Conservation (phyloP, 2,888 invertebrate species). For the Sicus ferrugineus region DNA sequence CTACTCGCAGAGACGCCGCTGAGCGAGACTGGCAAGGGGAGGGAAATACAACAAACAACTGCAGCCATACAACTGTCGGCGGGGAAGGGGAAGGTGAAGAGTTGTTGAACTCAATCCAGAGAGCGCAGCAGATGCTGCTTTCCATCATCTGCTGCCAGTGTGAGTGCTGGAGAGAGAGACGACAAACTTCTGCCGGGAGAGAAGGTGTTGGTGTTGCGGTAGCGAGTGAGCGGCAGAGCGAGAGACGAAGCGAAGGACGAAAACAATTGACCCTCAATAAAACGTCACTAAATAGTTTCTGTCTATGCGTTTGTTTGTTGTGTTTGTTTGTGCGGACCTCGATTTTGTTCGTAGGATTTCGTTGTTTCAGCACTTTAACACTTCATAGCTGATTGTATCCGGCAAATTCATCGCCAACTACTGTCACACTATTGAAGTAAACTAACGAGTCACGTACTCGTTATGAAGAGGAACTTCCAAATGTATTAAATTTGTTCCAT, state of each 20-base stretch:
- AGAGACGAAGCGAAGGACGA: background rate
- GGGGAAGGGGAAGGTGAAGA: background rate
- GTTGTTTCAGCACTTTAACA: background rate
- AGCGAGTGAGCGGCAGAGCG: background rate
- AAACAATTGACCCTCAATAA: background rate
- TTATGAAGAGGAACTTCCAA: too few relatives aligned
- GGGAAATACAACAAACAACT: background rate
- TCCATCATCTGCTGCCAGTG: background rate
- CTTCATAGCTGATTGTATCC: too few relatives aligned
- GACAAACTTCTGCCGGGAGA: background rate
- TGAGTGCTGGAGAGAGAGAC: background rate
- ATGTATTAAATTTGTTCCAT: too few relatives aligned
- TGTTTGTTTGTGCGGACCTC: background rate
- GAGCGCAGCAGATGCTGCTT: background rate
- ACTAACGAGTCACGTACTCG: too few relatives aligned
- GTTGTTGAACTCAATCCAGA: background rate
- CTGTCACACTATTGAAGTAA: too few relatives aligned
- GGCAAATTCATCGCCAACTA: too few relatives aligned
- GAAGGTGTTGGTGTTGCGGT: too few relatives aligned
- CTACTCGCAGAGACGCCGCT: background rate
- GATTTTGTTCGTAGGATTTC: background rate
- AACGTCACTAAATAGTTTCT: constrained; percentile 2
- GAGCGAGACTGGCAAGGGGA: background rate
- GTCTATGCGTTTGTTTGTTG: background rate
- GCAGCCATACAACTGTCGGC: background rate